phyloP scores from a whole-genome alignment of 2,797 vertebrate genomes.

The Hyperoplus immaculatus region DNA sequence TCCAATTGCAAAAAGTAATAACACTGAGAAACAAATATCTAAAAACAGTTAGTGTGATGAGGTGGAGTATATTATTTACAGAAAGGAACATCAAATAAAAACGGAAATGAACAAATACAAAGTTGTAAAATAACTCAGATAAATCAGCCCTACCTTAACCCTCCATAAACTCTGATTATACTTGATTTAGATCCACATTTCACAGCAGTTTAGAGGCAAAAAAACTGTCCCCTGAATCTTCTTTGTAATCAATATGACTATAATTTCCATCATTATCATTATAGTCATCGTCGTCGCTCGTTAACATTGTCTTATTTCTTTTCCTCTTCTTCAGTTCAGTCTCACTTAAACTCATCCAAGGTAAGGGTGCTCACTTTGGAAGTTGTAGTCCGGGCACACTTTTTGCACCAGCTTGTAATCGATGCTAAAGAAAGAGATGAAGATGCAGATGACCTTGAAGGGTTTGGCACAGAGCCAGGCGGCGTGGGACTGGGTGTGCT shows the following conservation, averaged over 20 bases:
- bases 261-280: conserved; percentile 61
- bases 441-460: conserved; percentile 99
- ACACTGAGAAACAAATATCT: conserved; percentile 78
- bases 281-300: conserved; percentile 49
- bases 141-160: conserved; percentile 66
- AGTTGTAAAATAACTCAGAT: conserved; percentile 71
- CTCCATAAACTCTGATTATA: conserved; percentile 74
- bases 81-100: conserved; percentile 68
- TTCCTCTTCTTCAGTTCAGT: conserved; percentile 50
- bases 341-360: conserved; percentile 86
- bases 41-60: conserved; percentile 77
- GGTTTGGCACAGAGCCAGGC: conserved; percentile 98
- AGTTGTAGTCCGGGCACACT: conserved; percentile 98
- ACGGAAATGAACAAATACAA: conserved; percentile 77
- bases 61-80: conserved; percentile 85
- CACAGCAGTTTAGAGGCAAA: conserved; percentile 74
- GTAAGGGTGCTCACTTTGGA: conserved; percentile 96
- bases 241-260: conserved; percentile 73
- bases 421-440: conserved; percentile 98
- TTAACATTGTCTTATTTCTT: conserved; percentile 58
- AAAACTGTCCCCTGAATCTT: conserved; percentile 73
- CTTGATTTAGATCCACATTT: conserved; percentile 79
- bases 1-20: conserved; percentile 76
- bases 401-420: conserved; percentile 99
- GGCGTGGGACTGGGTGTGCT: conserved; percentile 96